Percentiles rank a stretch among this genome's conserved stretches.
Conservation (phyloP, 2,888 invertebrate genomes). For the Amphipyra tragopoginis region DNA sequence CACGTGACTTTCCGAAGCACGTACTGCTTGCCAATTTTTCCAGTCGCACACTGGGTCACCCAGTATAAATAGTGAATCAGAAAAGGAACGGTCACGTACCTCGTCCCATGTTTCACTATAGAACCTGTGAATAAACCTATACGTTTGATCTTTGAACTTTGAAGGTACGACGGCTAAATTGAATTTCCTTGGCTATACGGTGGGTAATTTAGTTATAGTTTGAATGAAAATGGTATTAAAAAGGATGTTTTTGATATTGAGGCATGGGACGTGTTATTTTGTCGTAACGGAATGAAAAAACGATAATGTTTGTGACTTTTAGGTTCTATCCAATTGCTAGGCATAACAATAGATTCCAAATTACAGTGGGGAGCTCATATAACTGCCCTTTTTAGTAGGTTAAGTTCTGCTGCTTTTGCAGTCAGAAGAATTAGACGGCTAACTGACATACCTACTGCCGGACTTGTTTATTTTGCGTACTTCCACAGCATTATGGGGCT, state of each 20-base stretch:
- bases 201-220: conserved; percentile 27
- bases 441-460: too few relatives aligned
- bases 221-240: conserved; percentile 1
- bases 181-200: conserved; percentile 30
- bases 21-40: conserved; percentile 35
- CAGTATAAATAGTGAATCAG: conserved; percentile 48
- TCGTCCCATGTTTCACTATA: conserved; percentile 17
- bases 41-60: conserved; percentile 20
- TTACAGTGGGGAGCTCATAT: too few relatives aligned
- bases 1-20: conserved; percentile 17
- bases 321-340: too few relatives aligned
- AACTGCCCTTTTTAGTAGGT: too few relatives aligned
- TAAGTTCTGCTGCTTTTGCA: too few relatives aligned
- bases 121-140: conserved; percentile 18
- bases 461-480: too few relatives aligned
- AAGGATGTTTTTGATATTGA: background rate
- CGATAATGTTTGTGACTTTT: too few relatives aligned
- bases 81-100: conserved; percentile 51
- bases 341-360: too few relatives aligned
- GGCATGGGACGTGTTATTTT: too few relatives aligned
- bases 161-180: conserved; percentile 35
- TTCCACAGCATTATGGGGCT: too few relatives aligned
- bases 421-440: too few relatives aligned
- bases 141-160: conserved; percentile 37
- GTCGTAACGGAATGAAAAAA: too few relatives aligned